phyloP scores from a whole-genome alignment of 1,140 invertebrate genomes.

The Hylyphantes graminicola region DNA sequence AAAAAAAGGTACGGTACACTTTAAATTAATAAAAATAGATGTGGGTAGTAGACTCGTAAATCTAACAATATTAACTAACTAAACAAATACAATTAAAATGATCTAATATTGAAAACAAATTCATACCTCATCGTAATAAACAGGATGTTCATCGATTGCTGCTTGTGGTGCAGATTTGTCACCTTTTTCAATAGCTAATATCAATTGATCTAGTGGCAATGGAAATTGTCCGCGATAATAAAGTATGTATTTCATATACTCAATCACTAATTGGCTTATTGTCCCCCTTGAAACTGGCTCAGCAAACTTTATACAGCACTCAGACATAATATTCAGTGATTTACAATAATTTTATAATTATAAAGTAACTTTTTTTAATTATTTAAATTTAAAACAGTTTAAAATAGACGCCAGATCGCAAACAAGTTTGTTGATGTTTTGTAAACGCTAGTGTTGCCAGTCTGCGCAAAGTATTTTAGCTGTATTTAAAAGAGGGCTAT shows the following conservation, averaged over 20 bases:
- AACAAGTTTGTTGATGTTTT: not conserved
- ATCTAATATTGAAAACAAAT: too few relatives aligned
- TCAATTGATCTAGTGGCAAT: conserved; percentile 36
- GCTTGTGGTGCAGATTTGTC: not conserved
- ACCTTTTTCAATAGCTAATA: not conserved
- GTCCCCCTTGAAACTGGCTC: conserved; percentile 33
- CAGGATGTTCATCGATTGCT: conserved; percentile 7
- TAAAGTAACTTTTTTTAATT: too few relatives aligned
- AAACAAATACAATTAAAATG: too few relatives aligned
- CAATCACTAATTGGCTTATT: conserved; percentile 15
- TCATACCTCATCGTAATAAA: conserved; percentile 21
- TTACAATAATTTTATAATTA: not conserved
- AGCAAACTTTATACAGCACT: conserved; percentile 24
- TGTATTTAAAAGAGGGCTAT: too few relatives aligned
- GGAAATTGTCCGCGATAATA: conserved; percentile 50
- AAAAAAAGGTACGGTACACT: too few relatives aligned
- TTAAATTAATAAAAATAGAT: too few relatives aligned
- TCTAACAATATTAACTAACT: too few relatives aligned
- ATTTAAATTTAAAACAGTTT: not conserved
- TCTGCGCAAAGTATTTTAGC: too few relatives aligned
- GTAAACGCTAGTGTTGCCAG: not conserved
- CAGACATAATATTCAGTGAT: conserved; percentile 26
- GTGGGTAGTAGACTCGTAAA: too few relatives aligned
- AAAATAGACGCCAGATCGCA: not conserved
- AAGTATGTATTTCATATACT: conserved; percentile 45